Percentiles rank a stretch among this genome's conserved stretches.
Conservation (phyloP, 1,140 invertebrate genomes). For the Plectus sambesii region DNA sequence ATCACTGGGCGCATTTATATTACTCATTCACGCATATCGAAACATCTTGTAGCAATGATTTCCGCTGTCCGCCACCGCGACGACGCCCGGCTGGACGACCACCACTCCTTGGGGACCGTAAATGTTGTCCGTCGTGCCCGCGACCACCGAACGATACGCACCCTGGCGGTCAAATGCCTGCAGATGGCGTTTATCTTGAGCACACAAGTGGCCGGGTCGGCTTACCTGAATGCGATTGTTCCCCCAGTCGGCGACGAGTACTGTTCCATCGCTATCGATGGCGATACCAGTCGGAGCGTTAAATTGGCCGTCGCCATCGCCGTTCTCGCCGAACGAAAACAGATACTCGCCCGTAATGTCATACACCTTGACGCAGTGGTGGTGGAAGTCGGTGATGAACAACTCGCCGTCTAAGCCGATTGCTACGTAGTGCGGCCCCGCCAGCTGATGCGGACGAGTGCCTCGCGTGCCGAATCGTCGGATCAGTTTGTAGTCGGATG, state of each 20-base stretch:
- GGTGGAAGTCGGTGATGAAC: conserved; percentile 55
- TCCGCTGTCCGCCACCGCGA: conserved; percentile 55
- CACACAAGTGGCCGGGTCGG: no score
- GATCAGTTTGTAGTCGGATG: conserved; percentile 50
- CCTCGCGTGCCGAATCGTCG: conserved; percentile 47
- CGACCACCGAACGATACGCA: conserved; percentile 53
- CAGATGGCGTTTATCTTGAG: no score
- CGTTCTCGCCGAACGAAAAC: conserved; percentile 48
- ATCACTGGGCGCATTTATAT: no score
- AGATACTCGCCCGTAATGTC: conserved; percentile 37
- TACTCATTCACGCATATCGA: conserved; percentile 49
- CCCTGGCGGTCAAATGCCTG: conserved; percentile 55
- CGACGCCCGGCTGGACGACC: conserved; percentile 42
- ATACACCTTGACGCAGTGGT: conserved; percentile 53
- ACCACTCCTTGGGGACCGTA: conserved; percentile 55
- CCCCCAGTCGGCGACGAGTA: conserved; percentile 55
- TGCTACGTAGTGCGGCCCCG: conserved; percentile 55
- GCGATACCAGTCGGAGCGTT: conserved; percentile 55
- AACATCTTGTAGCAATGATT: conserved; percentile 56
- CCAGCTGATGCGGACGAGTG: conserved; percentile 50
- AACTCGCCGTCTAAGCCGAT: conserved; percentile 52
- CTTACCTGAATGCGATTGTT: conserved; percentile 54
- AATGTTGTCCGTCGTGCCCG: conserved; percentile 52
- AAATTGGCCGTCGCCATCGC: conserved; percentile 54
- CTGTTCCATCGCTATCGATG: conserved; percentile 52